A percentile compares a stretch with the other conserved stretches of the same genome.
These are phyloP conservation scores for Amblyraja radiata DNA, from an alignment of 2,797 vertebrate species.

Conservation along the genomic window DNA sequence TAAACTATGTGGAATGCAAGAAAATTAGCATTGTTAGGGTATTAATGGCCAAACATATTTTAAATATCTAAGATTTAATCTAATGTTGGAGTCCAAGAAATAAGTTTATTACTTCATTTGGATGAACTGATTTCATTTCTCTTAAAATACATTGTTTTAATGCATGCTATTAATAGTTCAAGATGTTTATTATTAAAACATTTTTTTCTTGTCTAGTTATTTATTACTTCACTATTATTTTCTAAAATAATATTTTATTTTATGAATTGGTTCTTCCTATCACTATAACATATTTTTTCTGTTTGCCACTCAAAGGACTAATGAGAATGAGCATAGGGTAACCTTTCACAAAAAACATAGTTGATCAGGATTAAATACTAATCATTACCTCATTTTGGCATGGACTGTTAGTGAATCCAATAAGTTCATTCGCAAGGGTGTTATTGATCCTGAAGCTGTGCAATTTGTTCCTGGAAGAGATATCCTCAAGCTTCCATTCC, in stretches of 20 bases:
- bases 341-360: background rate
- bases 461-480: slow-evolving; percentile 89
- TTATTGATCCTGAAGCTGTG: slow-evolving; percentile 84
- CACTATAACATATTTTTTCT: background rate
- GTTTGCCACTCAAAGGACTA: background rate
- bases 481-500: slow-evolving; percentile 83
- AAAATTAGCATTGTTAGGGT: background rate
- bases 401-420: slow-evolving; percentile 95
- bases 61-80: background rate
- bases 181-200: background rate
- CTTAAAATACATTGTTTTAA: background rate
- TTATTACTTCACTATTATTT: background rate
- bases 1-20: background rate
- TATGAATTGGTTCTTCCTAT: background rate
- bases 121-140: background rate
- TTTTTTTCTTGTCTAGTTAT: background rate
- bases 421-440: slow-evolving; percentile 92
- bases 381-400: slow-evolving; percentile 90
- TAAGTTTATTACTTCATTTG: background rate
- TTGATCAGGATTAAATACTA: background rate
- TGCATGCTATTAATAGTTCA: background rate
- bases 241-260: background rate
- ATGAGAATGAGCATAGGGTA: background rate
- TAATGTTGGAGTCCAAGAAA: background rate
- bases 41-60: background rate